Evolutionary conservation across 1,140 invertebrate species (phyloP).

Genomic region (Caenorhabditis inopinata): DNA sequence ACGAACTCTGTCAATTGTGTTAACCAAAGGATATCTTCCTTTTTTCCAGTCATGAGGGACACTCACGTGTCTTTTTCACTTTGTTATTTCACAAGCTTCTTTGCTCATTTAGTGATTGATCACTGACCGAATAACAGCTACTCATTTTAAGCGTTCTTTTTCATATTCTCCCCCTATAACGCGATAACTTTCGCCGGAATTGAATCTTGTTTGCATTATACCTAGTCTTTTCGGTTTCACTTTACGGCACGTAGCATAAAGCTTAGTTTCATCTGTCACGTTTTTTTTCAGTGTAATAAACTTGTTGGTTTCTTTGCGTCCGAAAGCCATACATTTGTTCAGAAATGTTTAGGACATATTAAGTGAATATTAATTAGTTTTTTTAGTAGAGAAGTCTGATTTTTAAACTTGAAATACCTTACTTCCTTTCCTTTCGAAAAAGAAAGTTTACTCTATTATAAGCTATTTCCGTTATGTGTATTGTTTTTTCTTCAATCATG

Average conservation of each 20-base stretch:
- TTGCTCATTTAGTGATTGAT: conserved; percentile 12
- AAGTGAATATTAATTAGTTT: no score
- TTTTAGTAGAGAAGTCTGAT: no score
- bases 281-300: neutral
- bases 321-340: neutral
- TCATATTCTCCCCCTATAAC: neutral
- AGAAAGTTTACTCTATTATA: neutral
- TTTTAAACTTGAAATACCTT: no score
- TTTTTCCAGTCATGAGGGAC: conserved; percentile 22
- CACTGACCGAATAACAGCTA: conserved; percentile 9
- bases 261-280: neutral
- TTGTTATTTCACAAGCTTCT: neutral
- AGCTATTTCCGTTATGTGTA: neutral
- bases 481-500: no score
- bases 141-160: neutral
- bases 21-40: neutral
- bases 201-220: neutral
- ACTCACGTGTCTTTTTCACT: conserved; percentile 19
- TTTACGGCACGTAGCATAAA: neutral
- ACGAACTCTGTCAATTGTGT: conserved; percentile 13
- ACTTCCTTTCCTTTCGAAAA: neutral
- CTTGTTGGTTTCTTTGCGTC: neutral
- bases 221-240: neutral
- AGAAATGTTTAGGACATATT: no score
- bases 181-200: neutral